Evolutionary conservation across 2,888 invertebrate species (phyloP).

Genomic region (Alentia gelatinosa): DNA sequence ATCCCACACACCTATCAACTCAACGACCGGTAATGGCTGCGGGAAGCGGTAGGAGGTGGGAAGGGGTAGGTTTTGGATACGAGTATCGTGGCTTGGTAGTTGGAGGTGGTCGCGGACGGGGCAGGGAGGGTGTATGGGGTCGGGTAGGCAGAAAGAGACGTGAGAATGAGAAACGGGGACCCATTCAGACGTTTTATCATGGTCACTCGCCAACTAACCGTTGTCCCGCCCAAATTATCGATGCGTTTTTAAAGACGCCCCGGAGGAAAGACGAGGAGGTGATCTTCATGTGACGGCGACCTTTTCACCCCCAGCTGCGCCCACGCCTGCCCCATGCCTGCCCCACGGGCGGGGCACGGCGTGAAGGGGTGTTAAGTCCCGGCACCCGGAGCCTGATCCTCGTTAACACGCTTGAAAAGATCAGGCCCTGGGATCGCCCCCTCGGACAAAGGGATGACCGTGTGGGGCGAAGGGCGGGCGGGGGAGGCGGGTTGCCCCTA

Average conservation of each 20-base stretch:
- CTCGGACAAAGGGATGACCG: slow-evolving; percentile 33
- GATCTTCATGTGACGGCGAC: slow-evolving; percentile 28
- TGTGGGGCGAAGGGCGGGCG: slow-evolving; percentile 21
- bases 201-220: not conserved
- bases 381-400: slow-evolving; percentile 23
- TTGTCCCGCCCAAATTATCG: slow-evolving; percentile 16
- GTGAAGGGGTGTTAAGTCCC: slow-evolving; percentile 30
- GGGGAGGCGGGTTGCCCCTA: not conserved
- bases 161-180: not conserved
- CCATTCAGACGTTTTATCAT: slow-evolving; percentile 16
- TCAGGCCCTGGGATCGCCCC: not conserved
- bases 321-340: not conserved
- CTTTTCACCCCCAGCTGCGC: slow-evolving; percentile 30
- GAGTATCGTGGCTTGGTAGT: not conserved
- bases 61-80: not conserved
- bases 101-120: not conserved
- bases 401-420: slow-evolving; percentile 46
- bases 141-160: not conserved
- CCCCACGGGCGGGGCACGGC: not conserved
- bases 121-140: not conserved
- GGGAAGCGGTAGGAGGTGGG: not conserved
- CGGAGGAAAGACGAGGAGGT: slow-evolving; percentile 25
- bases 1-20: slow-evolving; percentile 28
- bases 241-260: slow-evolving; percentile 36
- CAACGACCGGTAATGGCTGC: not conserved